Base-by-base conservation (phyloP, 2,113 vertebrate species). In the Cranoglanis bouderius region DNA sequence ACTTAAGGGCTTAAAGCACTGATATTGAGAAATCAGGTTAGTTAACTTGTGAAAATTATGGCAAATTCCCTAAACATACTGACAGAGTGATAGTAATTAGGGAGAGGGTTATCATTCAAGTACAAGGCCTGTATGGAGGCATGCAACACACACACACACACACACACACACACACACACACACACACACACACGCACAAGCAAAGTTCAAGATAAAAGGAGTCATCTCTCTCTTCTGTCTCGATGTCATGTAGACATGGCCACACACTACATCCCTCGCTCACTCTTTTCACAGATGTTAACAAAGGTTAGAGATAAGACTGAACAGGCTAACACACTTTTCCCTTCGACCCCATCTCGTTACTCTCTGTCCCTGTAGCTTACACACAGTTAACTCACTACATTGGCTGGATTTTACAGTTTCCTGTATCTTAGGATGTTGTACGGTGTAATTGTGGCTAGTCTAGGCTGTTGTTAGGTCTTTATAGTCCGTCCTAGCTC, bases 21-120 rank as follows among this genome's bases (percentile, higher is more conserved):
- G 6, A 72, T 72, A 72, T 19, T 72, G 32, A 72, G 9, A 72
- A 72, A 38, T 72, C 32, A 38, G 4, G 4, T 38, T 35, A 38
- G 0, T 14, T 72, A 19, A 35, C n/a, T 19, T 35, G 3, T 32
- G 67, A 65, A n/a, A 65, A 65, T 67, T 2, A 67, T 32, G 3
- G n/a, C 63, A 32, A 38, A 19, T 72, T 72, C 6, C 32, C 16
- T 35, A 21, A 81, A 81, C 49, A 81, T 35, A 35, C n/a, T 81
- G 29, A 55, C 78, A 81, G n/a, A 81, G 4, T 81, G 7, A 59
- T 24, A 29, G 67, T 35, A 84, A 75, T 85, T 29, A 92, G 93
- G 93, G 87, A 91, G 59, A 88, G 88, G 91, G 89, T 92, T 90
- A 88, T 90, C 90, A 86, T 82, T 65, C 72, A 86, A 53, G 89